A percentile compares a stretch with the other conserved stretches of the same genome.
Evolutionary conservation across 2,888 invertebrate genomes (phyloP).

Genomic region (Hypsopygia costalis): DNA sequence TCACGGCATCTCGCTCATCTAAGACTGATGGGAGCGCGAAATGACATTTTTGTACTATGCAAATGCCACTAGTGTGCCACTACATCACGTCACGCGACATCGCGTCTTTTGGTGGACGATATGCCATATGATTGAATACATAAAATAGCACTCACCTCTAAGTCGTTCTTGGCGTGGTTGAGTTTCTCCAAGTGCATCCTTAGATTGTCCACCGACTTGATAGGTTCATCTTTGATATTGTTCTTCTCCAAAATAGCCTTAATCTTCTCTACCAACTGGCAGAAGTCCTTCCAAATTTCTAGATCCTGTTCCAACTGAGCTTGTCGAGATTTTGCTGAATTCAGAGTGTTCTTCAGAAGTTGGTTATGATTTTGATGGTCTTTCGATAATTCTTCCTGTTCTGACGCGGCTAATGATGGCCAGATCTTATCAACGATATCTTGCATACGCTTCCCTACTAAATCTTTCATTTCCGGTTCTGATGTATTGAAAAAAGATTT

Average conservation of each 20-base stretch:
- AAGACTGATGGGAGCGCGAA: too few relatives aligned
- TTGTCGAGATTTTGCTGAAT: constrained; percentile 90
- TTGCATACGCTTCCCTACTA: constrained; percentile 90
- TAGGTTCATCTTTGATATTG: constrained; percentile 88
- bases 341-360: constrained; percentile 88
- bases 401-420: constrained; percentile 89
- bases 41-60: too few relatives aligned
- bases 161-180: constrained; percentile 86
- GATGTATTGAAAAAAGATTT: constrained; percentile 90
- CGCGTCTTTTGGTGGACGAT: too few relatives aligned
- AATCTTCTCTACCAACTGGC: constrained; percentile 88
- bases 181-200: constrained; percentile 92
- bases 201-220: constrained; percentile 89
- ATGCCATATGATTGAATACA: neutral
- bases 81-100: too few relatives aligned
- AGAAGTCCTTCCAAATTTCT: constrained; percentile 93
- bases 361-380: constrained; percentile 92
- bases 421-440: constrained; percentile 93
- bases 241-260: constrained; percentile 87
- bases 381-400: constrained; percentile 90
- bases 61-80: too few relatives aligned
- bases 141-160: constrained; percentile 81
- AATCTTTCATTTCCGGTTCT: constrained; percentile 87
- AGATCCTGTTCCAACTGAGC: constrained; percentile 90
- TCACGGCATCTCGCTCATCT: too few relatives aligned